These are phyloP conservation scores for Mobula birostris DNA, from an alignment of 2,113 vertebrate species.

Conservation along the genomic window DNA sequence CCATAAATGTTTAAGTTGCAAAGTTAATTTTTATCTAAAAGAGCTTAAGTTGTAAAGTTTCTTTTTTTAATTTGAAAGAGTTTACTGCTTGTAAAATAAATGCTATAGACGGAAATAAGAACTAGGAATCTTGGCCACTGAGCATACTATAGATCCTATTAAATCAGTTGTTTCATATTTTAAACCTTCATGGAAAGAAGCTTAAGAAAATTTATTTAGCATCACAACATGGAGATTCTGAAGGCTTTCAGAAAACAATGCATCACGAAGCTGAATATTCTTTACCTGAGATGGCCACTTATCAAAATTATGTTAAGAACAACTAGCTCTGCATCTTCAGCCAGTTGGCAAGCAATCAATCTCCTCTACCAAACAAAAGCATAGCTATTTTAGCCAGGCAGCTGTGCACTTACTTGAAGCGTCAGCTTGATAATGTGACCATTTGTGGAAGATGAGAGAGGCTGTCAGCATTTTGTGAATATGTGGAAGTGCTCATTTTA, in stretches of 20 bases:
- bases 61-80: background rate
- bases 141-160: too few relatives aligned
- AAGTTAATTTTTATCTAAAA: background rate
- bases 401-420: slow-evolving; percentile 45
- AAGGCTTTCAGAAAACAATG: background rate
- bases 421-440: slow-evolving; percentile 47
- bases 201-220: background rate
- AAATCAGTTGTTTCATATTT: background rate
- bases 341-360: slow-evolving; percentile 51
- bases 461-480: background rate
- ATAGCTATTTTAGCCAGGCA: slow-evolving; percentile 50
- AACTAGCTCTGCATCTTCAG: slow-evolving; percentile 48
- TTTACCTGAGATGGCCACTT: background rate
- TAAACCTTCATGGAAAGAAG: background rate
- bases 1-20: background rate
- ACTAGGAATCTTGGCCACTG: background rate
- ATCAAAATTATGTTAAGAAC: slow-evolving; percentile 41
- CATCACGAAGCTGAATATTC: background rate
- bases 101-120: background rate
- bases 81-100: background rate
- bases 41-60: background rate
- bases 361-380: slow-evolving; percentile 50
- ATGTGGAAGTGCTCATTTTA: slow-evolving; percentile 37
- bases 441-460: slow-evolving; percentile 50
- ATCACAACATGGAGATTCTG: background rate